Conservation (phyloP, 1,140 invertebrate genomes). For the Brachystomella parvula region DNA sequence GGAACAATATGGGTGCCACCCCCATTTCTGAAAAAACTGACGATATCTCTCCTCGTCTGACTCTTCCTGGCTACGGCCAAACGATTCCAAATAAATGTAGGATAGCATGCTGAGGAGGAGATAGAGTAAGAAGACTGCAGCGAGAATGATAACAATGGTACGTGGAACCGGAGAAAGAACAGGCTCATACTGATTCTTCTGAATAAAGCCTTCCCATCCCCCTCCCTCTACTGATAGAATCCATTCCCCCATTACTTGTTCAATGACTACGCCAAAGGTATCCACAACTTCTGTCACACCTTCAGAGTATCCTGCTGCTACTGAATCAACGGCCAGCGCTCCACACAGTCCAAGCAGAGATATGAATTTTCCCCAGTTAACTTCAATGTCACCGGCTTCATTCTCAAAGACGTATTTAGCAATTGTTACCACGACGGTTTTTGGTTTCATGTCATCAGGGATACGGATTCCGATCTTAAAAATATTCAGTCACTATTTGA, state of each 20-base stretch:
- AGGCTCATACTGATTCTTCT: conserved; percentile 25
- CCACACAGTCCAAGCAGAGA: conserved; percentile 29
- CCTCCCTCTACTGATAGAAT: conserved; percentile 22
- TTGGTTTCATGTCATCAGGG: conserved; percentile 32
- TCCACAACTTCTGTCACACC: conserved; percentile 35
- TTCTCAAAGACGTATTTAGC: conserved; percentile 31
- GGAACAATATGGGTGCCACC: no score
- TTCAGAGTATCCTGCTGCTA: conserved; percentile 33
- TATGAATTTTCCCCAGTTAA: conserved; percentile 35
- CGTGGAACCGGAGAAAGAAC: conserved; percentile 29
- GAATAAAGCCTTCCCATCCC: conserved; percentile 35
- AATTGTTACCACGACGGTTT: conserved; percentile 27
- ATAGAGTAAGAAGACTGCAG: neutral
- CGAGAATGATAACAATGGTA: conserved; percentile 24
- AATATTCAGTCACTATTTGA: neutral
- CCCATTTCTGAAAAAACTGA: no score
- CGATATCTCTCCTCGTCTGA: no score
- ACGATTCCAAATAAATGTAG: no score
- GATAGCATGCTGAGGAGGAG: neutral
- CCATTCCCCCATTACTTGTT: conserved; percentile 36
- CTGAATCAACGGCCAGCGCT: conserved; percentile 33
- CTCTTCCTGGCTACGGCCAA: neutral
- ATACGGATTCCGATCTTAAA: conserved; percentile 28
- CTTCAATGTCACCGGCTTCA: conserved; percentile 19
- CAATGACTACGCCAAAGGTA: conserved; percentile 32